Percentiles rank a stretch among this genome's conserved stretches.
Evolutionary conservation across 2,888 invertebrate species (phyloP).

Genomic region (Xestobium rufovillosum): DNA sequence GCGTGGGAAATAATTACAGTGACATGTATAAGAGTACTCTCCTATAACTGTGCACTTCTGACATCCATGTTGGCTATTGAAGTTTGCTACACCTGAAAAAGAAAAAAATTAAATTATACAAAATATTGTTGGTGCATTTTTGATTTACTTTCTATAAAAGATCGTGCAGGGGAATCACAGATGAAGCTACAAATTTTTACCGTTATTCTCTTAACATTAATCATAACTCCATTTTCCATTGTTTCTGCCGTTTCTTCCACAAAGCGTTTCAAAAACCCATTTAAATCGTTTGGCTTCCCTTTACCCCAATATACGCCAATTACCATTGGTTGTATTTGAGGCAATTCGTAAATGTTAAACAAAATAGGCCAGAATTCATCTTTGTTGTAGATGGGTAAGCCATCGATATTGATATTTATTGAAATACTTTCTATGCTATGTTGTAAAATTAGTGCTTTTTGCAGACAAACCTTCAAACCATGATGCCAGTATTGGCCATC

Average conservation of each 20-base stretch:
- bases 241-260: conserved; percentile 10
- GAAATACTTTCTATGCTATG: no score
- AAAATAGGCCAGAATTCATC: conserved; percentile 18
- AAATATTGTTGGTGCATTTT: neutral
- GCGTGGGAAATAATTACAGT: conserved; percentile 10
- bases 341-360: conserved; percentile 13
- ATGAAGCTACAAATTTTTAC: conserved; percentile 11
- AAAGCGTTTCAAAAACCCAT: conserved; percentile 11
- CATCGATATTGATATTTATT: conserved; percentile 16
- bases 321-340: conserved; percentile 10
- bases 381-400: conserved; percentile 14
- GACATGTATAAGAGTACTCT: conserved; percentile 10
- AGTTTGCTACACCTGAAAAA: conserved; percentile 19
- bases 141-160: conserved; percentile 9
- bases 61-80: conserved; percentile 21
- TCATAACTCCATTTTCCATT: conserved; percentile 8
- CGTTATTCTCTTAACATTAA: conserved; percentile 5
- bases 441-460: no score
- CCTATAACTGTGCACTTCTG: conserved; percentile 4
- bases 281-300: conserved; percentile 10
- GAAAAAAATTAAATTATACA: conserved; percentile 5
- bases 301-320: conserved; percentile 12
- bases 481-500: no score
- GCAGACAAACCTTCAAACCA: no score
- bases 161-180: conserved; percentile 13